These are phyloP conservation scores for Calcarius lapponicus DNA, from an alignment of 2,797 vertebrate genomes.

Conservation along the genomic window DNA sequence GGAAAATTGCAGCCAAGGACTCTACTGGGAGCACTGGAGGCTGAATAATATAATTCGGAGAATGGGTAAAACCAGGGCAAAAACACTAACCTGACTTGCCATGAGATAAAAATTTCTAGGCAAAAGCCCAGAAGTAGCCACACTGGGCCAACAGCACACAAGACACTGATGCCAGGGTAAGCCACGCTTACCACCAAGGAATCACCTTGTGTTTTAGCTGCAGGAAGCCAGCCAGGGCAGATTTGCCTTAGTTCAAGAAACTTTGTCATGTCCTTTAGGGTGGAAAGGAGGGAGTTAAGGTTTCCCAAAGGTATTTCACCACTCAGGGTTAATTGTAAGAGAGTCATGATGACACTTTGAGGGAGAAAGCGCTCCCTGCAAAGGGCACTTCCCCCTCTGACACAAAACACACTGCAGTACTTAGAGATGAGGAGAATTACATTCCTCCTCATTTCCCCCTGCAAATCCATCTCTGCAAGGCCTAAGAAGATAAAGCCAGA, in stretches of 20 bases:
- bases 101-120: background rate
- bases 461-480: background rate
- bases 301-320: background rate
- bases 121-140: background rate
- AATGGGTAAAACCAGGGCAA: background rate
- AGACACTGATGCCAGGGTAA: background rate
- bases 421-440: constrained; percentile 9
- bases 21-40: background rate
- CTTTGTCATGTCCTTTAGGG: background rate
- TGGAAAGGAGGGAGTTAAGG: background rate
- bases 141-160: background rate
- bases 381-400: background rate
- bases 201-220: background rate
- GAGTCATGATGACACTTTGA: accelerated
- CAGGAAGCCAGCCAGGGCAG: background rate
- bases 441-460: background rate
- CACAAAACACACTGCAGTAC: background rate
- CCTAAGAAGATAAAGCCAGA: constrained; percentile 43
- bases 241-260: background rate
- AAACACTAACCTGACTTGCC: background rate
- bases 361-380: background rate
- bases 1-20: background rate
- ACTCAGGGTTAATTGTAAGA: background rate
- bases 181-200: background rate
- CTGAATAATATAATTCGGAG: background rate